These are phyloP conservation scores for Cataglyphis rosenhaueri DNA, from an alignment of 2,888 invertebrate species.

Conservation along the genomic window DNA sequence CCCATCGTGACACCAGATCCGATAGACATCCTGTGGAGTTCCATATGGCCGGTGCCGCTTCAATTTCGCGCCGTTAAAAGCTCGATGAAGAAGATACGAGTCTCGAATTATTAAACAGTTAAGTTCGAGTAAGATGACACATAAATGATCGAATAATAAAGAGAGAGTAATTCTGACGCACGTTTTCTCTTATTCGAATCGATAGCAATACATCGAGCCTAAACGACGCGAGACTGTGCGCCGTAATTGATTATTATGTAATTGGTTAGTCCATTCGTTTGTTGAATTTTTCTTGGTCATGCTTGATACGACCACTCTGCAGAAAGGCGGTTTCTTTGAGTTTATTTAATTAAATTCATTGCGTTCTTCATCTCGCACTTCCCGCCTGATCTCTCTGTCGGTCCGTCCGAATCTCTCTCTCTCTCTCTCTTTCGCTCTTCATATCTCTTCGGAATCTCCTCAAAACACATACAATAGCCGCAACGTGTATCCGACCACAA, in stretches of 20 bases:
- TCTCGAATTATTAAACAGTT: background rate
- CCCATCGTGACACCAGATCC: constrained; percentile 3
- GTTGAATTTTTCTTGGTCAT: constrained; percentile 62
- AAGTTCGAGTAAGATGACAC: background rate
- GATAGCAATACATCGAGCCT: constrained; percentile 41
- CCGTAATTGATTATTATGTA: constrained; percentile 28
- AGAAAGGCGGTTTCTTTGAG: constrained; percentile 43
- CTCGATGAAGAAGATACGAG: background rate
- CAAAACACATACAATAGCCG: constrained; percentile 5
- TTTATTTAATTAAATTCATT: constrained; percentile 53
- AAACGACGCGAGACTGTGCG: constrained; percentile 52
- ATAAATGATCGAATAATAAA: background rate
- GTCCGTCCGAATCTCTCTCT: constrained; percentile 26
- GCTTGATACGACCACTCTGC: constrained; percentile 51
- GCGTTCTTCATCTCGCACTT: constrained; percentile 35
- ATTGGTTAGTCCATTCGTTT: constrained; percentile 68
- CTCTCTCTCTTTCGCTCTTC: background rate
- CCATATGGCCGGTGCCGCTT: constrained; percentile 53
- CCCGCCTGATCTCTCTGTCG: constrained; percentile 16
- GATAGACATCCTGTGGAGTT: constrained; percentile 20
- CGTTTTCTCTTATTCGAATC: background rate
- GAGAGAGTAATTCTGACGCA: background rate
- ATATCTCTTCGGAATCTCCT: constrained; percentile 42
- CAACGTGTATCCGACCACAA: constrained; percentile 55
- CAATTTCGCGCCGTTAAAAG: constrained; percentile 40